These are phyloP conservation scores for Tethea ocularis DNA, from an alignment of 2,888 invertebrate genomes.

Conservation along the genomic window DNA sequence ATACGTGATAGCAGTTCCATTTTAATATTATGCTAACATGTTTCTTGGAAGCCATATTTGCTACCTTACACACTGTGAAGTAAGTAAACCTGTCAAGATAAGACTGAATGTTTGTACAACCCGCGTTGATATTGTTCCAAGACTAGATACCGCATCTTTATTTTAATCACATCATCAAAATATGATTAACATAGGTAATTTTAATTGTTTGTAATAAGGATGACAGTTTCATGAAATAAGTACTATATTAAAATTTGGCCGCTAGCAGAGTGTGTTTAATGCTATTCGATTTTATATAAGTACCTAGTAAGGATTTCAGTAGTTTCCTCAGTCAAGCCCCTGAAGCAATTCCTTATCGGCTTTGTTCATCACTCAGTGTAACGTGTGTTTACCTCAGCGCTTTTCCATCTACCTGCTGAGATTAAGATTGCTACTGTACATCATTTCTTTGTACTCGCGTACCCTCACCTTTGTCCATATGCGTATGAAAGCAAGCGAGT, in stretches of 20 bases:
- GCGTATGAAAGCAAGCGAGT: conserved; percentile 40
- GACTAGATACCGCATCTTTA: conserved; percentile 44
- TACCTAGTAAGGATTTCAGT: not conserved
- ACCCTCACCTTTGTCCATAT: conserved; percentile 16
- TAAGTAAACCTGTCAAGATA: conserved; percentile 80
- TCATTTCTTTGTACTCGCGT: conserved; percentile 28
- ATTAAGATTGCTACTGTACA: conserved; percentile 24
- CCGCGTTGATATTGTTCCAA: conserved; percentile 60
- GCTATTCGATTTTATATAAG: not conserved
- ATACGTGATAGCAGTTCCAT: conserved; percentile 47
- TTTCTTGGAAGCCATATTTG: conserved; percentile 69
- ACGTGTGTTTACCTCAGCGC: conserved; percentile 41
- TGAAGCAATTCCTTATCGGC: conserved; percentile 6
- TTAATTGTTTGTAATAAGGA: not conserved
- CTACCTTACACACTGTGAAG: conserved; percentile 51
- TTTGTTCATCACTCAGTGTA: conserved; percentile 45
- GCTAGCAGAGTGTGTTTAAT: not conserved
- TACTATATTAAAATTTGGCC: not conserved
- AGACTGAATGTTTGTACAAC: conserved; percentile 63
- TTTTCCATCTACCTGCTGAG: conserved; percentile 41
- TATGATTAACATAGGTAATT: conserved; percentile 21
- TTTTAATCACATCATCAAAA: conserved; percentile 38
- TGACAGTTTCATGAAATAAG: not conserved
- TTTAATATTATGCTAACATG: conserved; percentile 59
- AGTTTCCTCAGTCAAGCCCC: not conserved